Evolutionary conservation across 2,797 vertebrate species (phyloP).

Genomic region (Glossophaga mutica): DNA sequence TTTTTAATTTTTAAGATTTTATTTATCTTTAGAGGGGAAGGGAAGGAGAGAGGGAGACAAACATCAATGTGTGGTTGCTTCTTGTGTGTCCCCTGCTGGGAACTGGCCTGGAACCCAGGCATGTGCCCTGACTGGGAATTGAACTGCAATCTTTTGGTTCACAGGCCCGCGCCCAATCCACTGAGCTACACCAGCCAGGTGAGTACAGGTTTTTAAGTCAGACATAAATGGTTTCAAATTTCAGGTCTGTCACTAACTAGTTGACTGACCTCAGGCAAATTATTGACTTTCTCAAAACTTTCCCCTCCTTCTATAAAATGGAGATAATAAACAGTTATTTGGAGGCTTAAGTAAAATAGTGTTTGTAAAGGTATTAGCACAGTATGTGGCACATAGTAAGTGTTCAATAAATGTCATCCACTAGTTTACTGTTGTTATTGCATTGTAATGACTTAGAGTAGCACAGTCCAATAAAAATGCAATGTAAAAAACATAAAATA

Average conservation of each 20-base stretch:
- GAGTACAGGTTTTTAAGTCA: conserved; percentile 16
- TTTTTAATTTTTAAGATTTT: too few species aligned
- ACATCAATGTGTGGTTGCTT: too few species aligned
- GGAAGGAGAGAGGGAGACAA: too few species aligned
- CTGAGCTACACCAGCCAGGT: too few species aligned
- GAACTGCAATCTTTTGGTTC: too few species aligned
- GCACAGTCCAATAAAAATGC: neutral
- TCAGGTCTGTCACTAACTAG: neutral
- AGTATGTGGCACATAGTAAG: neutral
- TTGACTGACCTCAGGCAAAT: conserved; percentile 31
- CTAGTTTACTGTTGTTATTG: neutral
- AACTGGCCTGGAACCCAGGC: too few species aligned
- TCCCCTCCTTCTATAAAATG: neutral
- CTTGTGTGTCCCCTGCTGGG: too few species aligned
- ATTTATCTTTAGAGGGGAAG: too few species aligned
- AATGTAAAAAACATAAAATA: neutral
- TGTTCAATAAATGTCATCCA: neutral
- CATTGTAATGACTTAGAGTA: neutral
- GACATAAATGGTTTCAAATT: conserved; percentile 11
- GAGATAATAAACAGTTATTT: neutral
- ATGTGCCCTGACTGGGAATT: too few species aligned
- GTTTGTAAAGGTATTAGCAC: neutral
- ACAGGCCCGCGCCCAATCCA: too few species aligned
- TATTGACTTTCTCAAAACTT: conserved; percentile 4
- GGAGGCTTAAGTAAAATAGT: neutral